Base-by-base conservation (phyloP, 2,888 invertebrate genomes). In the Heliconius cydno region DNA sequence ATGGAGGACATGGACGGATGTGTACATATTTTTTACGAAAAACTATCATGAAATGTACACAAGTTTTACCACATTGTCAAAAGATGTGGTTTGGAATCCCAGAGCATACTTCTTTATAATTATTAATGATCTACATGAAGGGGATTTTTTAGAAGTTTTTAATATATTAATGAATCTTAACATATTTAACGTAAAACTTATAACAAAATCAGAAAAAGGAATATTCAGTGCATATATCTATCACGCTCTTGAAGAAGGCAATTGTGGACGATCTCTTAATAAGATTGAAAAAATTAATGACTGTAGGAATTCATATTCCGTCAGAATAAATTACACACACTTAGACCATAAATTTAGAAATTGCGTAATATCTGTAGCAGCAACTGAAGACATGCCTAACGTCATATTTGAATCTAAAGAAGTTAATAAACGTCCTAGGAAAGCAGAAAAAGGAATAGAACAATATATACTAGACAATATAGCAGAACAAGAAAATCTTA, bases 401-500 rank as follows among this genome's bases (percentile, higher is more conserved):
- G 85, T 88, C 34, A 88, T 89, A 81, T 85, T 87, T 25, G 78
- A 84, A 80, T 82, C 83, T 5, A 88, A 85, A 71, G 85, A 86
- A 57, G 86, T 85, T 63, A 85, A 82, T 57, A 83, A 86, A 5
- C 84, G 85, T 41, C 60, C 80, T n/a, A 85, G 87, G 19, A 41
- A 52, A n/a, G 9, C 52, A 13, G 38, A 30, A 30, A 83, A 84
- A 41, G 91, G 90, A 13, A 79, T 90, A 72, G 92, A 92, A 81
- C 90, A 92, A 81, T 89, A 86, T 76, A 80, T 92, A 19, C 81
- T 92, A 7, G 85, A 87, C 60, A 88, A 85, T 10, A 87, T 91
- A 73, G 88, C 90, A 60, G 60, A 83, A 28, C 81, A 81, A 12
- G 87, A 88, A 83, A 86, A 86, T 1, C 83, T 90, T 77, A 67